These are phyloP conservation scores for Patella caerulea DNA, from an alignment of 2,888 invertebrate genomes.

Conservation along the genomic window DNA sequence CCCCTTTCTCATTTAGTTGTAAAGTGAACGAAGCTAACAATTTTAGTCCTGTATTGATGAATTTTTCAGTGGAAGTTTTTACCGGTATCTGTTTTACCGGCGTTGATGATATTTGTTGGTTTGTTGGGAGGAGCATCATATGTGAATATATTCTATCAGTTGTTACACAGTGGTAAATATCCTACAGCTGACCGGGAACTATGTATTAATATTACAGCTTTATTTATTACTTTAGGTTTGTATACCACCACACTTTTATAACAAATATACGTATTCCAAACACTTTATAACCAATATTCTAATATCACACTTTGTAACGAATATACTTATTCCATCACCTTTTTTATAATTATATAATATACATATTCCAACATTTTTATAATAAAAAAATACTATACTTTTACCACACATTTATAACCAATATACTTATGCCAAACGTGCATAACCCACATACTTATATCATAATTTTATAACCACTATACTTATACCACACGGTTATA, in stretches of 20 bases:
- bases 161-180: conserved; percentile 50
- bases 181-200: conserved; percentile 56
- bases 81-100: conserved; percentile 51
- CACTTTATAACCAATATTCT: neutral
- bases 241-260: neutral
- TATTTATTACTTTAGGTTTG: conserved; percentile 58
- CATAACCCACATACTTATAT: too few species aligned
- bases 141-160: conserved; percentile 60
- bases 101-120: conserved; percentile 59
- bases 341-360: neutral
- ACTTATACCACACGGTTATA: too few species aligned
- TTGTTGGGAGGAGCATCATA: conserved; percentile 61
- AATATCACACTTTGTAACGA: neutral
- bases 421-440: too few species aligned
- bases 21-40: too few species aligned
- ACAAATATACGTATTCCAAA: neutral
- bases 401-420: too few species aligned
- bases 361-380: too few species aligned
- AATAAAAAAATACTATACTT: neutral
- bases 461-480: too few species aligned
- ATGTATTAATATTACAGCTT: conserved; percentile 58
- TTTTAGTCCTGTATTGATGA: neutral
- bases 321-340: neutral
- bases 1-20: too few species aligned
- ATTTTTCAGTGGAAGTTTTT: conserved; percentile 58